These are phyloP conservation scores for Piscicola geometra DNA, from an alignment of 2,888 invertebrate species.

Conservation along the genomic window DNA sequence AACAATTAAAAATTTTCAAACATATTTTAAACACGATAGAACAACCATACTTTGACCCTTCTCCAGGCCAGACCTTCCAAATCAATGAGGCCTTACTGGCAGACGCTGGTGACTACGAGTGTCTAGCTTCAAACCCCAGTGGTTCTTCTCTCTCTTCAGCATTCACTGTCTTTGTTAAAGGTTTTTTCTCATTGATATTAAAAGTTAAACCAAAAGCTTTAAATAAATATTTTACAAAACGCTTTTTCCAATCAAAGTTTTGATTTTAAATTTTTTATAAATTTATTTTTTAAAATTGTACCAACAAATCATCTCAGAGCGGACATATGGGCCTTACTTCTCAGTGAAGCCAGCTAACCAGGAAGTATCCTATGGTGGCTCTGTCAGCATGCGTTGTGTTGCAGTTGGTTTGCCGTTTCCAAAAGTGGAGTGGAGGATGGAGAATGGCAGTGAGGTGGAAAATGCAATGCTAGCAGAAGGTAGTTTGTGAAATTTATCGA, in stretches of 20 bases:
- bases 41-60: too few relatives aligned
- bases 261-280: neutral
- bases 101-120: constrained; percentile 28
- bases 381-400: constrained; percentile 87
- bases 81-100: constrained; percentile 4
- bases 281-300: neutral
- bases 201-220: neutral
- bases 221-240: neutral
- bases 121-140: constrained; percentile 14
- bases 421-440: constrained; percentile 67
- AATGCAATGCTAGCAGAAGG: neutral
- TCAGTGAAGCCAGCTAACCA: constrained; percentile 81
- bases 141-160: constrained; percentile 10
- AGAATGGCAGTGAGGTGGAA: constrained; percentile 42
- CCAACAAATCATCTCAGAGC: constrained; percentile 63
- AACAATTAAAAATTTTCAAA: neutral
- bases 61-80: neutral
- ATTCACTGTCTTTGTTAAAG: constrained; percentile 22
- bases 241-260: neutral
- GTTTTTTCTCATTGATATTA: too few relatives aligned
- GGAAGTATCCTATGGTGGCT: constrained; percentile 85
- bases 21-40: neutral
- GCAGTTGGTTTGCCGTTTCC: constrained; percentile 98
- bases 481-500: neutral
- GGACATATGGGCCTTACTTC: constrained; percentile 90